These are phyloP conservation scores for Poecilus cupreus DNA, from an alignment of 2,888 invertebrate genomes.

Conservation along the genomic window DNA sequence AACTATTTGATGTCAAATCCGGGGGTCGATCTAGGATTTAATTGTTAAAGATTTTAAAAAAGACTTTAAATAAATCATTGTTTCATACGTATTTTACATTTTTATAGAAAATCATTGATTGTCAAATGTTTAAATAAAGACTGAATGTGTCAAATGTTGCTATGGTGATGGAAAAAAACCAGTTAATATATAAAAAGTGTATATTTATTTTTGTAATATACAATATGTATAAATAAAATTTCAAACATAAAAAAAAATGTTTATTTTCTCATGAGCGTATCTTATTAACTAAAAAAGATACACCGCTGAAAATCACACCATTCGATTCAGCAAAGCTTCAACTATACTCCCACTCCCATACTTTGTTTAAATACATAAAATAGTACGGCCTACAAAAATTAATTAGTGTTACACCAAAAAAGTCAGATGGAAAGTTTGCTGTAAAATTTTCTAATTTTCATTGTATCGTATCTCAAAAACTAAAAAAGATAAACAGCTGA, in stretches of 20 bases:
- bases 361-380: too few species aligned
- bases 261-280: too few species aligned
- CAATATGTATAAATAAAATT: slow-evolving; percentile 13
- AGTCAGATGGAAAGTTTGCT: too few species aligned
- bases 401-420: too few species aligned
- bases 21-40: slow-evolving; percentile 78
- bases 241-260: slow-evolving; percentile 15
- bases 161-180: background rate
- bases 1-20: slow-evolving; percentile 88
- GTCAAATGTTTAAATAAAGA: background rate
- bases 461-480: too few species aligned
- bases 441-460: too few species aligned
- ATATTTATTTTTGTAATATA: slow-evolving; percentile 52
- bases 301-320: too few species aligned
- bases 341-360: too few species aligned
- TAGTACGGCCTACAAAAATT: too few species aligned
- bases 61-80: background rate
- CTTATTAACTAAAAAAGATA: too few species aligned
- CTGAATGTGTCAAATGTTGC: background rate
- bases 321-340: too few species aligned
- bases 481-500: too few species aligned
- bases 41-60: slow-evolving; percentile 33
- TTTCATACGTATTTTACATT: background rate
- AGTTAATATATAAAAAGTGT: background rate
- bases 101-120: background rate